phyloP scores from a whole-genome alignment of 2,113 vertebrate genomes.

The Glaucomys volans region DNA sequence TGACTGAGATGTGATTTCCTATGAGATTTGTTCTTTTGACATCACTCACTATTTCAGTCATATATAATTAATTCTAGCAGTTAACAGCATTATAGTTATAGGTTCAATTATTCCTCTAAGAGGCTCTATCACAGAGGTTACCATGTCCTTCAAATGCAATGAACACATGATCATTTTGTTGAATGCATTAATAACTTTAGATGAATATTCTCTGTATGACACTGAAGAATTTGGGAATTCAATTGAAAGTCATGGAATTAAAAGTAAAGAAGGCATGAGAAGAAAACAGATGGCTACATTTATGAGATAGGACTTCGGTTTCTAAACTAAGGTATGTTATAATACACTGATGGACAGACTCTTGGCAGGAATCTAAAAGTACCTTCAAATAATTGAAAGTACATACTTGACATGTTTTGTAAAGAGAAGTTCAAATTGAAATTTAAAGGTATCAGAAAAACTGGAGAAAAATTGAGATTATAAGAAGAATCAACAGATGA shows the following conservation, averaged over 20 bases:
- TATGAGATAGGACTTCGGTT: neutral
- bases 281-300: neutral
- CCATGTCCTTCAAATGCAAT: neutral
- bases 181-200: neutral
- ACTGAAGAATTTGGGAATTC: neutral
- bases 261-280: neutral
- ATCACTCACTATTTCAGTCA: neutral
- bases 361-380: constrained; percentile 17
- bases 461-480: neutral
- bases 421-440: neutral
- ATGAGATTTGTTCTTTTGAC: neutral
- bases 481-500: neutral
- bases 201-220: neutral
- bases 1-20: neutral
- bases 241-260: neutral
- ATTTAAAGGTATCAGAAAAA: constrained; percentile 35
- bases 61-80: neutral
- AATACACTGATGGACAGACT: neutral
- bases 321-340: constrained; percentile 46
- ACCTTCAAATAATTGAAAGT: neutral
- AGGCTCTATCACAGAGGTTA: neutral
- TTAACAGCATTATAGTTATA: neutral
- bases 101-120: neutral
- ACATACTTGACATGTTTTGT: neutral
- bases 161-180: neutral